phyloP scores from a whole-genome alignment of 2,113 vertebrate species.

The Bos indicus region DNA sequence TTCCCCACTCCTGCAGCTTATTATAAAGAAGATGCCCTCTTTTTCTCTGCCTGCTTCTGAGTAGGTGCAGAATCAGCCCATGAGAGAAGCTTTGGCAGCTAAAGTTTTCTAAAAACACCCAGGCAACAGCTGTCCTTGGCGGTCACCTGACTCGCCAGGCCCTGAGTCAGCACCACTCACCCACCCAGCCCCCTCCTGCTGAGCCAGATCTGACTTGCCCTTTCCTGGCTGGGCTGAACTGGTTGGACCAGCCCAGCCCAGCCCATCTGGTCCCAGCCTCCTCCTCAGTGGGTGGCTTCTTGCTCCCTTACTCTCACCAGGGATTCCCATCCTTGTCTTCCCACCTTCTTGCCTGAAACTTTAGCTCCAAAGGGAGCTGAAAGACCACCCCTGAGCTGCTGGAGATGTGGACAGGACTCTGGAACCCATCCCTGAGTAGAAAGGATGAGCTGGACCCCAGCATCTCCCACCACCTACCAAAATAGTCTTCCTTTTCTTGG shows the following conservation, averaged over 20 bases:
- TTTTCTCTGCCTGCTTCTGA: slow-evolving; percentile 33
- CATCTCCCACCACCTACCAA: neutral
- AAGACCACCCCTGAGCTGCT: neutral
- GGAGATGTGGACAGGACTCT: neutral
- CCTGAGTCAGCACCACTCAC: slow-evolving; percentile 62
- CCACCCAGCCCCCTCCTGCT: neutral
- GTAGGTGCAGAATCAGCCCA: slow-evolving; percentile 14
- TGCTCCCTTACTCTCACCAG: neutral
- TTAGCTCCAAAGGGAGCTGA: neutral
- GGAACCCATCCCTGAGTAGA: neutral
- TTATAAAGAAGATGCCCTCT: neutral
- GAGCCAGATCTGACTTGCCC: slow-evolving; percentile 58
- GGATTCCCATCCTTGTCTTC: neutral
- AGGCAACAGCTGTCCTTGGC: slow-evolving; percentile 55
- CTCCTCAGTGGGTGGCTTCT: neutral
- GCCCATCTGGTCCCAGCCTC: neutral
- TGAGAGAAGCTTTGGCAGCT: slow-evolving; percentile 35
- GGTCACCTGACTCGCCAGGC: slow-evolving; percentile 52
- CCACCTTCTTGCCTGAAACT: neutral
- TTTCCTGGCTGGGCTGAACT: slow-evolving; percentile 25
- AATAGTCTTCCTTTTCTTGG: neutral
- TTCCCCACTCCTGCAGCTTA: neutral
- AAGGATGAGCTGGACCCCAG: neutral
- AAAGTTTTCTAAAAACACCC: slow-evolving; percentile 68
- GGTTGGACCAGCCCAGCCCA: slow-evolving; percentile 4